Conservation (phyloP, 2,113 vertebrate genomes). For the Osmerus mordax region DNA sequence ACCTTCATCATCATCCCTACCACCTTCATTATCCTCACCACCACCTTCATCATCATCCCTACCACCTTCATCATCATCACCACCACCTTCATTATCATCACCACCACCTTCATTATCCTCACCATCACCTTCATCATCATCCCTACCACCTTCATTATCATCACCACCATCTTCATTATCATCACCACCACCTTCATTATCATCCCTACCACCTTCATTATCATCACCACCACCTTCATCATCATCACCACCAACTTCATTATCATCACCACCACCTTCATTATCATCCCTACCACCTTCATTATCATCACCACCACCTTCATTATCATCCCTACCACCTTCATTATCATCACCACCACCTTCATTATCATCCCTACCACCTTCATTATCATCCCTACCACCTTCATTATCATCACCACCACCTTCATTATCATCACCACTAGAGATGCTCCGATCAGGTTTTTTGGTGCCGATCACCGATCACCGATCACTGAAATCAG, state of each 20-base stretch:
- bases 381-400: too few species aligned
- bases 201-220: background rate
- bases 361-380: too few species aligned
- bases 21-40: slow-evolving; percentile 23
- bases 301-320: too few species aligned
- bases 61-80: background rate
- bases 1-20: background rate
- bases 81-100: background rate
- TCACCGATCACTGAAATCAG: too few species aligned
- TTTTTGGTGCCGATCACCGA: too few species aligned
- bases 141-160: slow-evolving; percentile 11
- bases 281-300: slow-evolving; percentile 24
- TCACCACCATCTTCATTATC: slow-evolving; percentile 12
- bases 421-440: too few species aligned
- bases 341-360: too few species aligned
- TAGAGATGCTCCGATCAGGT: too few species aligned
- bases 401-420: too few species aligned
- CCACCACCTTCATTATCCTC: background rate
- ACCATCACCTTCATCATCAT: background rate
- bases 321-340: too few species aligned
- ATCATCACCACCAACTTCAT: background rate
- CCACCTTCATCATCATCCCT: slow-evolving; percentile 5
- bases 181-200: background rate
- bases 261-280: background rate
- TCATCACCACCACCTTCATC: background rate